These are phyloP conservation scores for Aix galericulata DNA, from an alignment of 2,113 vertebrate species.

Conservation along the genomic window DNA sequence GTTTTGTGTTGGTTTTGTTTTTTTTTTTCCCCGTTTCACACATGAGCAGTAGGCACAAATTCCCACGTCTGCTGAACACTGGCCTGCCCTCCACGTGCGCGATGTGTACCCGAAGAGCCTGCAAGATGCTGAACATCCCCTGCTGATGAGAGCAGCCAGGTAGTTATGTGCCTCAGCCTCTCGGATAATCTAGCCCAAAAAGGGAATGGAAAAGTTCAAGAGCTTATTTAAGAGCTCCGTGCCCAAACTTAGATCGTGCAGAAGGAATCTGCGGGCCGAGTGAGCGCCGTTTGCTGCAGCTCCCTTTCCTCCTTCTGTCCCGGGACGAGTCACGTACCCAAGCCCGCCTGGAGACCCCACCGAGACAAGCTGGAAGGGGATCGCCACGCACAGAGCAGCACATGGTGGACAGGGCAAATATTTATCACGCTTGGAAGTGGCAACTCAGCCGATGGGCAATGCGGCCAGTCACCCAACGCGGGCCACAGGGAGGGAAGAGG, in stretches of 20 bases:
- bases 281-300: neutral
- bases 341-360: fast-evolving
- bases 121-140: conserved; percentile 16
- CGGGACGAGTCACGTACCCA: neutral
- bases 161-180: conserved; percentile 33
- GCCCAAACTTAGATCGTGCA: conserved; percentile 58
- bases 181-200: conserved; percentile 43
- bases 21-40: neutral
- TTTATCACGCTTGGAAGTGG: fast-evolving
- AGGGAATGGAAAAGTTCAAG: conserved; percentile 69
- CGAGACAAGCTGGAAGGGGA: fast-evolving
- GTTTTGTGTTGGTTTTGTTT: neutral
- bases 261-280: conserved; percentile 62
- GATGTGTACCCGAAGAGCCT: neutral
- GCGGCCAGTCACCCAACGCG: fast-evolving
- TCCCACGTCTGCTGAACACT: neutral
- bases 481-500: neutral
- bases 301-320: neutral
- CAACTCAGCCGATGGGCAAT: neutral
- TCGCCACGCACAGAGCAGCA: neutral
- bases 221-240: conserved; percentile 57
- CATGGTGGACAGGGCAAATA: neutral
- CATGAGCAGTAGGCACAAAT: conserved; percentile 18
- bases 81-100: neutral
- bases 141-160: neutral